Conservation (phyloP, 2,888 invertebrate species). For the Nomada ferruginata region DNA sequence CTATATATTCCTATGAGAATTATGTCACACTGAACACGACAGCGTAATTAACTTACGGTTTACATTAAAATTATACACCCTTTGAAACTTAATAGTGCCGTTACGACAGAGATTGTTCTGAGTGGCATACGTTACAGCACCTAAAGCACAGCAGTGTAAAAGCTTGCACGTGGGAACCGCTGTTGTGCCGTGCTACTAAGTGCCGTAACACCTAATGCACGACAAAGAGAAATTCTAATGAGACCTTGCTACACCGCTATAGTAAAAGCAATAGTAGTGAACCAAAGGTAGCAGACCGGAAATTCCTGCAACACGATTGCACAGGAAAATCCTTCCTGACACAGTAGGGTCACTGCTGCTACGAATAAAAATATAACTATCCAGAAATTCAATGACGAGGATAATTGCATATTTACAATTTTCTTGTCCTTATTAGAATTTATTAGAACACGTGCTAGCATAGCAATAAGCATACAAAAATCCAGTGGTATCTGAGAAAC, state of each 20-base stretch:
- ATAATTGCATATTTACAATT: too few species aligned
- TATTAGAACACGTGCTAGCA: too few species aligned
- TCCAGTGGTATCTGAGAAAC: too few species aligned
- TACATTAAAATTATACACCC: slow-evolving; percentile 60
- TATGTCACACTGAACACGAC: slow-evolving; percentile 4
- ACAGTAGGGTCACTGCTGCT: background rate
- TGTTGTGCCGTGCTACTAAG: slow-evolving; percentile 59
- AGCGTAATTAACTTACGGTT: slow-evolving; percentile 51
- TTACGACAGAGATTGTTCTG: slow-evolving; percentile 63
- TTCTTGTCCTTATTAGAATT: too few species aligned
- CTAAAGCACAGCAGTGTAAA: slow-evolving; percentile 53
- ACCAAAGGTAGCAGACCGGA: slow-evolving; percentile 29
- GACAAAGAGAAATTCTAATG: slow-evolving; percentile 71
- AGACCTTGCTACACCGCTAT: slow-evolving; percentile 53
- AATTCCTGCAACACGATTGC: slow-evolving; percentile 21
- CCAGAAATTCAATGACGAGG: too few species aligned
- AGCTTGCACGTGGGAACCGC: slow-evolving; percentile 66
- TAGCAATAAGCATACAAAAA: too few species aligned
- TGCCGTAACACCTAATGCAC: slow-evolving; percentile 64
- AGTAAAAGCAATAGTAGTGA: slow-evolving; percentile 54
- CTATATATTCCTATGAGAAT: background rate
- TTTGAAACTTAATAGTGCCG: slow-evolving; percentile 60
- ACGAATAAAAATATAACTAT: background rate
- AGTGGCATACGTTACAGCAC: slow-evolving; percentile 59
- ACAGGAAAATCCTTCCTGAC: background rate